phyloP scores from a whole-genome alignment of 2,113 vertebrate species.

The Crotophaga sulcirostris region DNA sequence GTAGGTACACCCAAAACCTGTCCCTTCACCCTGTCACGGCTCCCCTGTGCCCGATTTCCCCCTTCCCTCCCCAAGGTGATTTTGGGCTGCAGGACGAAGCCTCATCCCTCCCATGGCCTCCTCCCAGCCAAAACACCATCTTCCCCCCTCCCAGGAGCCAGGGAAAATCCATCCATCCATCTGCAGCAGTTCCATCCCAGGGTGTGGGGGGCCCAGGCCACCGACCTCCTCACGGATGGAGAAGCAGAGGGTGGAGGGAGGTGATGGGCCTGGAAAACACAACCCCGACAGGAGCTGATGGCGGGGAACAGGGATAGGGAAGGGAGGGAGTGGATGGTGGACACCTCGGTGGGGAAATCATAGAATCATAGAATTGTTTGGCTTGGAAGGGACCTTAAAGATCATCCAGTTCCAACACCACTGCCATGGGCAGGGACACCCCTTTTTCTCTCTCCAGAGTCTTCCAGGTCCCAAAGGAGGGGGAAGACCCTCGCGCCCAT shows the following conservation, averaged over 20 bases:
- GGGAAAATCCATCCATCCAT: neutral
- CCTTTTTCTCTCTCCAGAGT: neutral
- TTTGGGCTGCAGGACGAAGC: neutral
- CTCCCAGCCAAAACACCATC: neutral
- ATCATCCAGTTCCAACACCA: too few species aligned
- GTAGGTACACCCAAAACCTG: neutral
- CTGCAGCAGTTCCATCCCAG: neutral
- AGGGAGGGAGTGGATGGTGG: neutral
- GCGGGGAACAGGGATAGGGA: neutral
- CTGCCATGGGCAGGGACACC: neutral
- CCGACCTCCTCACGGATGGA: fast-evolving
- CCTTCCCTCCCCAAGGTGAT: neutral
- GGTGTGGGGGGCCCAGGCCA: neutral
- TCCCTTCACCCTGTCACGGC: fast-evolving
- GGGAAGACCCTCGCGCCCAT: neutral
- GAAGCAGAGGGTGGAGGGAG: neutral
- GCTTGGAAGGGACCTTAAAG: too few species aligned
- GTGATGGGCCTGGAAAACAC: neutral
- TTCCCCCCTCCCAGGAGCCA: fast-evolving
- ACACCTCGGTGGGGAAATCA: too few species aligned
- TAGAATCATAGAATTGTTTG: too few species aligned
- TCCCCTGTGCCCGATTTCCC: too few species aligned
- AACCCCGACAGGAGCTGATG: neutral
- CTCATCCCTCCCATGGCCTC: neutral
- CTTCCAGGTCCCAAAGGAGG: neutral